Conservation (phyloP, 1,140 invertebrate genomes). For the Rhynchophorus ferrugineus region DNA sequence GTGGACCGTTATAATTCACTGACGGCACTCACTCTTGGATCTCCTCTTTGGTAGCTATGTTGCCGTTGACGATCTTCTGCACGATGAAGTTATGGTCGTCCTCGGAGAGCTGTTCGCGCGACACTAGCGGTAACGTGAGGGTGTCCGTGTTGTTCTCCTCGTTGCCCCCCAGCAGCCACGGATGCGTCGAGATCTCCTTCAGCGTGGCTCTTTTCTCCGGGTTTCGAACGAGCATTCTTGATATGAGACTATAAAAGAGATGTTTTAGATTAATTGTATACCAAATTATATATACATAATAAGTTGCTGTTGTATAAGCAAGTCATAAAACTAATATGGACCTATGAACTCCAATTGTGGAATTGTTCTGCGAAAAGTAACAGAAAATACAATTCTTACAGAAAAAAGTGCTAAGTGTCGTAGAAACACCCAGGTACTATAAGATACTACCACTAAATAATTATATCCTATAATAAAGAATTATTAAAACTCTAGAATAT, state of each 20-base stretch:
- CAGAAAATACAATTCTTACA: too few species aligned
- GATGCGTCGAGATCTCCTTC: slow-evolving; percentile 79
- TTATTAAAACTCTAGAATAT: too few species aligned
- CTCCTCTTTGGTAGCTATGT: slow-evolving; percentile 89
- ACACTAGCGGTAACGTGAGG: slow-evolving; percentile 66
- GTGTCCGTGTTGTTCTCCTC: slow-evolving; percentile 44
- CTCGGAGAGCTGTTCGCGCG: slow-evolving; percentile 75
- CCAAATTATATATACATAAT: too few species aligned
- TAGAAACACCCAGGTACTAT: too few species aligned
- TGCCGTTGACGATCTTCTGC: slow-evolving; percentile 93
- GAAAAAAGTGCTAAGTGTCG: too few species aligned
- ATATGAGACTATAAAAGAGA: slow-evolving; percentile 64
- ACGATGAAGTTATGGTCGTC: slow-evolving; percentile 89
- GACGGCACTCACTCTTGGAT: slow-evolving; percentile 84
- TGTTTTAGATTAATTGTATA: neutral
- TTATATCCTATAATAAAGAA: too few species aligned
- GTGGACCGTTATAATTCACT: too few species aligned
- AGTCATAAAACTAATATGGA: too few species aligned
- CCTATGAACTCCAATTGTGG: too few species aligned
- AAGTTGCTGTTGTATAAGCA: too few species aligned
- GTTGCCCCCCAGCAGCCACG: slow-evolving; percentile 67
- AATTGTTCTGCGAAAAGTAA: too few species aligned
- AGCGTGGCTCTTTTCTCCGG: slow-evolving; percentile 84
- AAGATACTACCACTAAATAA: too few species aligned
- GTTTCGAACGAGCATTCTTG: slow-evolving; percentile 85